Evolutionary conservation across 2,113 vertebrate genomes (phyloP).

Genomic region (Eretmochelys imbricata): DNA sequence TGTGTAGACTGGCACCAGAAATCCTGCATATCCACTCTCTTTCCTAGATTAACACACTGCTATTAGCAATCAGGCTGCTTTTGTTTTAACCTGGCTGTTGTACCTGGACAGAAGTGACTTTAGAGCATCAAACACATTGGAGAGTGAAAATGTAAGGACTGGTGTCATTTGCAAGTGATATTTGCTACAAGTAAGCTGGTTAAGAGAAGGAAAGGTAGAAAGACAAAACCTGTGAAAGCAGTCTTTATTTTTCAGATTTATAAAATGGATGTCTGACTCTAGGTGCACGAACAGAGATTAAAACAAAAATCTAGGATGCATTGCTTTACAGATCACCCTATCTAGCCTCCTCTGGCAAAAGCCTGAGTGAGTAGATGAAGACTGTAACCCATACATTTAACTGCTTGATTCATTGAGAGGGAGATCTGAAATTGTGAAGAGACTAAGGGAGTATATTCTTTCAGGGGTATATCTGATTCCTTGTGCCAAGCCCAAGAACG

Average conservation of each 20-base stretch:
- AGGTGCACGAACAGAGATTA: not conserved
- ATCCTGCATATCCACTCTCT: not conserved
- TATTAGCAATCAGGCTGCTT: not conserved
- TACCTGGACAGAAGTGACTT: not conserved
- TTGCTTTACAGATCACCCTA: not conserved
- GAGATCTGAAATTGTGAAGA: not conserved
- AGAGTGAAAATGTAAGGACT: not conserved
- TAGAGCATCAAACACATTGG: not conserved
- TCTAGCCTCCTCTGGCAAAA: not conserved
- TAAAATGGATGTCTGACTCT: not conserved
- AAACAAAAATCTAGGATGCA: not conserved
- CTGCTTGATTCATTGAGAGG: not conserved
- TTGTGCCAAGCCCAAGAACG: not conserved
- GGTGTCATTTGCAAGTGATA: not conserved
- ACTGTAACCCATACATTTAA: not conserved
- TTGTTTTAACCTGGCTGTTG: not conserved
- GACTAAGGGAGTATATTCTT: not conserved
- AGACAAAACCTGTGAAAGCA: not conserved
- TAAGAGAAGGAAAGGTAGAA: not conserved
- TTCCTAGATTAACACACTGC: not conserved
- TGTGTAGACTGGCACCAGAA: not conserved
- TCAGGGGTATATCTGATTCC: not conserved
- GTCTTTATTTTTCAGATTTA: not conserved
- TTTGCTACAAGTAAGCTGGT: constrained; percentile 18
- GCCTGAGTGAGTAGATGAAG: not conserved